A percentile compares a stretch with the other conserved stretches of the same genome.
These are phyloP conservation scores for Drosophila orosa DNA, from an alignment of 1,140 invertebrate genomes.

Conservation along the genomic window DNA sequence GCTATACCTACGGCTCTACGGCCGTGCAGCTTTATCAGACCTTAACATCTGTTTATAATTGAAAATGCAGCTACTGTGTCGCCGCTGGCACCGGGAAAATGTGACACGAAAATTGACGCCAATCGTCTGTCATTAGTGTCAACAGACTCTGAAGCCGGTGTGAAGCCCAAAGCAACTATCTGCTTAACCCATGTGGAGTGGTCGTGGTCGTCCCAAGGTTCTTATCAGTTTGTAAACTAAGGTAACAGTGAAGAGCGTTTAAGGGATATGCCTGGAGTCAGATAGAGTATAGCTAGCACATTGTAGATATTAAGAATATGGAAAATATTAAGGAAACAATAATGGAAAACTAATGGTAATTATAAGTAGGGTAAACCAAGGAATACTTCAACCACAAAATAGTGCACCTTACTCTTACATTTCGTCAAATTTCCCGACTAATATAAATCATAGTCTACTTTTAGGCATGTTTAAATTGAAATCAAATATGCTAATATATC, in stretches of 20 bases:
- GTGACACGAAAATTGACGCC: constrained; percentile 80
- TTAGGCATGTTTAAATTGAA: background rate
- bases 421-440: background rate
- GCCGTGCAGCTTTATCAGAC: constrained; percentile 57
- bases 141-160: constrained; percentile 44
- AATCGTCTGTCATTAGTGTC: constrained; percentile 80
- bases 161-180: constrained; percentile 25
- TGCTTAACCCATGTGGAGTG: constrained; percentile 34
- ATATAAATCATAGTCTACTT: background rate
- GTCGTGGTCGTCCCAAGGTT: background rate
- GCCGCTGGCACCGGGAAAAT: constrained; percentile 37
- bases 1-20: constrained; percentile 23
- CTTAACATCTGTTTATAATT: constrained; percentile 84
- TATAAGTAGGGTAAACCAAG: background rate
- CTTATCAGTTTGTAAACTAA: constrained; percentile 17
- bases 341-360: background rate
- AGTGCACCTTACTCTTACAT: background rate
- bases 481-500: background rate
- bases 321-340: background rate
- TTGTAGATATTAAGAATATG: background rate
- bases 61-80: constrained; percentile 83
- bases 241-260: background rate
- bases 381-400: background rate
- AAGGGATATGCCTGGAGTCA: background rate
- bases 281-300: background rate